A percentile compares a stretch with the other conserved stretches of the same genome.
Conservation (phyloP, 23 tunicate genomes). For the Ciona savignyi region DNA sequence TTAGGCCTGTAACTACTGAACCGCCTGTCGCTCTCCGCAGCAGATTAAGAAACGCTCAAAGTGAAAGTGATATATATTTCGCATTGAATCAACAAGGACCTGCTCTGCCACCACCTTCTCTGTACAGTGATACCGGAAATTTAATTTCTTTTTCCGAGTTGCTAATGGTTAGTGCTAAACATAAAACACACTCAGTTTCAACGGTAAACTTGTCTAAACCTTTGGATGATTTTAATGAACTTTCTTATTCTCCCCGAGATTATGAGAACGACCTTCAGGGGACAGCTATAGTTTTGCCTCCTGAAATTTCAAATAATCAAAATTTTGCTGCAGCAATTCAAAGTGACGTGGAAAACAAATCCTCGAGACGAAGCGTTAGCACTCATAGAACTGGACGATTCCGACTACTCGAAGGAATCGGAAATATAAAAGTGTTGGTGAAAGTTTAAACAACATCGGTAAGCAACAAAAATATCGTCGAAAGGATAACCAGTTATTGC, state of each 20-base stretch:
- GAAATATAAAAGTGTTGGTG: background rate
- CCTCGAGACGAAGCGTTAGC: too few species aligned
- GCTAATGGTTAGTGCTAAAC: constrained; percentile 23
- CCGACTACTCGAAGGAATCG: background rate
- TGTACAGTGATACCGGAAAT: constrained; percentile 11
- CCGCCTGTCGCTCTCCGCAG: background rate
- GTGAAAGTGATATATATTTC: background rate
- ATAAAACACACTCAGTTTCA: constrained; percentile 4
- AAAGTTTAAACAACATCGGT: background rate
- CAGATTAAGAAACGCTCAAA: background rate
- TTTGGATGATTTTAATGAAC: background rate
- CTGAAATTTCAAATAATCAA: background rate
- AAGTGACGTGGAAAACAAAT: too few species aligned
- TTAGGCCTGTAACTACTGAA: background rate
- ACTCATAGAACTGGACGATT: background rate
- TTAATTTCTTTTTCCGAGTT: constrained; percentile 39
- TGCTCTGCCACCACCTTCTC: constrained; percentile 3
- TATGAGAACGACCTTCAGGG: background rate
- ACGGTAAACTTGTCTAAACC: constrained; percentile 2
- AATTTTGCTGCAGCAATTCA: background rate
- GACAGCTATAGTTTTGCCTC: background rate
- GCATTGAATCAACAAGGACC: background rate
- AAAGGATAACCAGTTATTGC: background rate
- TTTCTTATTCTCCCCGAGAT: background rate
- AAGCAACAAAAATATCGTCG: background rate